A percentile compares a stretch with the other conserved stretches of the same genome.
These are phyloP conservation scores for Drosophila pallidifrons DNA, from an alignment of 1,140 invertebrate species.

Conservation along the genomic window DNA sequence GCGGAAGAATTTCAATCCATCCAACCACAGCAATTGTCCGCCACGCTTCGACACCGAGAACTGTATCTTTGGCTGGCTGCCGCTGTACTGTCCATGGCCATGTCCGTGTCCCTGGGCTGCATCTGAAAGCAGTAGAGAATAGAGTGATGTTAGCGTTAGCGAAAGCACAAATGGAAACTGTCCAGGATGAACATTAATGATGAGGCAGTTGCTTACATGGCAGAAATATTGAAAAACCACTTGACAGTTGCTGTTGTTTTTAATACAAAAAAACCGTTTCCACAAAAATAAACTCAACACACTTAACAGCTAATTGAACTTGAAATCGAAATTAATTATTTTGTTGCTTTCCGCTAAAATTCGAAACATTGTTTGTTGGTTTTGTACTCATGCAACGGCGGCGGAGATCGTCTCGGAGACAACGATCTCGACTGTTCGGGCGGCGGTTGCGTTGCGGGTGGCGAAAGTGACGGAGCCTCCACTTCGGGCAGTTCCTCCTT, in stretches of 20 bases:
- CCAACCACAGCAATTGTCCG: conserved; percentile 77
- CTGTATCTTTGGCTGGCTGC: conserved; percentile 71
- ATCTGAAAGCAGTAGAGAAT: conserved; percentile 36
- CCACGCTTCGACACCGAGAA: conserved; percentile 80
- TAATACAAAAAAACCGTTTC: conserved; percentile 58
- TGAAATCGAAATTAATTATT: conserved; percentile 20
- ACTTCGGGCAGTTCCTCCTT: neutral
- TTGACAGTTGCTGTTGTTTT: conserved; percentile 52
- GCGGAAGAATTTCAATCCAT: conserved; percentile 79
- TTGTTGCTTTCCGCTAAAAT: conserved; percentile 29
- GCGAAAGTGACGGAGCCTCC: neutral
- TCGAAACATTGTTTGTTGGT: conserved; percentile 49
- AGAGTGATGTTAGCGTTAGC: conserved; percentile 25
- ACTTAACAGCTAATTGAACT: conserved; percentile 53
- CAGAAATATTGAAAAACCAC: conserved; percentile 39
- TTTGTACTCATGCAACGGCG: conserved; percentile 56
- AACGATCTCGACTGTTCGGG: neutral
- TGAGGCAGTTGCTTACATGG: conserved; percentile 13
- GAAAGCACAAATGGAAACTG: neutral
- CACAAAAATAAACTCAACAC: conserved; percentile 39
- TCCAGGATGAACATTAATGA: neutral
- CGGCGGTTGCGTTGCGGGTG: neutral
- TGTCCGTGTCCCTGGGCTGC: conserved; percentile 41
- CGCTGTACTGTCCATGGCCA: conserved; percentile 64
- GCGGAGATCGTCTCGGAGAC: conserved; percentile 21